These are phyloP conservation scores for Heliopora coerulea DNA, from an alignment of 92 coral and sea anemone species.

Conservation along the genomic window DNA sequence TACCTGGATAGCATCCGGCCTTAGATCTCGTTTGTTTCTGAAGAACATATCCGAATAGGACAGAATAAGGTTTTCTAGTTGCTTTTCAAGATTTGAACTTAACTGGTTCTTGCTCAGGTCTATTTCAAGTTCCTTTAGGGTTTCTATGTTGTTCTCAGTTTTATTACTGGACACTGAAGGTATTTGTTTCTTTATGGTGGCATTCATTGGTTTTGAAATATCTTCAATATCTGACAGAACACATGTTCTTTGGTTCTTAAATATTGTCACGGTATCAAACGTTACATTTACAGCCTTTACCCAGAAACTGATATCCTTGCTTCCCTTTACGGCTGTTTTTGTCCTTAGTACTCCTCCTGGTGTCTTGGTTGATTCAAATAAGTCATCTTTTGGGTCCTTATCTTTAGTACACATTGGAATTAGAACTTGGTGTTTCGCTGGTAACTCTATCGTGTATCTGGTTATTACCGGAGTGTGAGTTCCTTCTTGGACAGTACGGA, in stretches of 20 bases:
- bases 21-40: slow-evolving; percentile 43
- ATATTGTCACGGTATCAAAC: slow-evolving; percentile 35
- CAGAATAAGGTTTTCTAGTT: slow-evolving; percentile 23
- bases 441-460: slow-evolving; percentile 47
- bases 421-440: slow-evolving; percentile 42
- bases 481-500: slow-evolving; percentile 22
- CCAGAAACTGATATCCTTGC: slow-evolving; percentile 47
- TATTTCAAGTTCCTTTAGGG: too few relatives aligned
- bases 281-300: slow-evolving; percentile 52
- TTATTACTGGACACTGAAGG: slow-evolving; percentile 1
- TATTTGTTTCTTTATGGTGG: slow-evolving; percentile 22
- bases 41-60: slow-evolving; percentile 42
- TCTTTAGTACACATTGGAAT: slow-evolving; percentile 44
- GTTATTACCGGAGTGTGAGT: slow-evolving; percentile 45
- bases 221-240: slow-evolving; percentile 43
- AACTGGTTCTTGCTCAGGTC: too few relatives aligned
- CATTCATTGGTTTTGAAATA: slow-evolving; percentile 36
- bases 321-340: slow-evolving; percentile 48
- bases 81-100: neutral
- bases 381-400: too few relatives aligned
- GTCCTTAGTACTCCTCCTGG: slow-evolving; percentile 45
- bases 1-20: slow-evolving; percentile 33
- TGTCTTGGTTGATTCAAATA: slow-evolving; percentile 39
- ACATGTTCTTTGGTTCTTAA: slow-evolving; percentile 46
- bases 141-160: neutral